A percentile compares a stretch with the other conserved stretches of the same genome.
These are phyloP conservation scores for Xylocopa sonorina DNA, from an alignment of 1,140 invertebrate genomes.

Conservation along the genomic window DNA sequence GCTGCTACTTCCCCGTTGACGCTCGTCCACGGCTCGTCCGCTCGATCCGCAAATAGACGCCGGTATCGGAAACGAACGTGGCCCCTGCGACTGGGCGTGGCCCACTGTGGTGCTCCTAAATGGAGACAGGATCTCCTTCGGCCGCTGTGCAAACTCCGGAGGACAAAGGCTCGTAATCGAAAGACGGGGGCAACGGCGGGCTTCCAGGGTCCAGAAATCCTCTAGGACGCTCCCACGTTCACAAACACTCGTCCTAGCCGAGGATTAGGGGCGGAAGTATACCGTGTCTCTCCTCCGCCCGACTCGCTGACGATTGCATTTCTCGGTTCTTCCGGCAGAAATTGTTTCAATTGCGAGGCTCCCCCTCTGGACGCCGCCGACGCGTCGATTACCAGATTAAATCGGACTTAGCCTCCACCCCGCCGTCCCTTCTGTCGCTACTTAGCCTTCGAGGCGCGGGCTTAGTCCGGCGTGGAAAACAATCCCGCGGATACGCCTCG, in stretches of 20 bases:
- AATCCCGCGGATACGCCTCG: slow-evolving; percentile 12
- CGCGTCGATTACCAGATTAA: slow-evolving; percentile 51
- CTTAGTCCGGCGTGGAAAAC: slow-evolving; percentile 28
- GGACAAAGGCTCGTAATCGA: slow-evolving; percentile 65
- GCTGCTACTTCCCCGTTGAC: neutral
- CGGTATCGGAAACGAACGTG: slow-evolving; percentile 58
- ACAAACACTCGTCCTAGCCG: slow-evolving; percentile 55
- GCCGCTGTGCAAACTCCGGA: slow-evolving; percentile 57
- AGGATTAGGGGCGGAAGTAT: slow-evolving; percentile 55
- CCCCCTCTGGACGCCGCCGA: neutral
- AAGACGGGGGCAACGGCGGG: slow-evolving; percentile 32
- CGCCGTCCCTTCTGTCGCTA: neutral
- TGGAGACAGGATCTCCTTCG: slow-evolving; percentile 60
- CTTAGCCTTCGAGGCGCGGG: neutral
- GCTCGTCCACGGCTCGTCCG: neutral
- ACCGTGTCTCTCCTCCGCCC: slow-evolving; percentile 2
- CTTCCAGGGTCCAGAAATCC: slow-evolving; percentile 45
- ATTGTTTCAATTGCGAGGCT: slow-evolving; percentile 50
- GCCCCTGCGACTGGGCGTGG: slow-evolving; percentile 28
- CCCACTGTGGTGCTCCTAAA: slow-evolving; percentile 33
- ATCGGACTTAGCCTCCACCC: neutral
- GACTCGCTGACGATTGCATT: slow-evolving; percentile 53
- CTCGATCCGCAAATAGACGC: slow-evolving; percentile 46
- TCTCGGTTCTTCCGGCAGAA: slow-evolving; percentile 38
- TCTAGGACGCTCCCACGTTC: slow-evolving; percentile 48